Percentiles rank a stretch among this genome's conserved stretches.
phyloP scores from a whole-genome alignment of 2,113 vertebrate species.

The Eclectus roratus region DNA sequence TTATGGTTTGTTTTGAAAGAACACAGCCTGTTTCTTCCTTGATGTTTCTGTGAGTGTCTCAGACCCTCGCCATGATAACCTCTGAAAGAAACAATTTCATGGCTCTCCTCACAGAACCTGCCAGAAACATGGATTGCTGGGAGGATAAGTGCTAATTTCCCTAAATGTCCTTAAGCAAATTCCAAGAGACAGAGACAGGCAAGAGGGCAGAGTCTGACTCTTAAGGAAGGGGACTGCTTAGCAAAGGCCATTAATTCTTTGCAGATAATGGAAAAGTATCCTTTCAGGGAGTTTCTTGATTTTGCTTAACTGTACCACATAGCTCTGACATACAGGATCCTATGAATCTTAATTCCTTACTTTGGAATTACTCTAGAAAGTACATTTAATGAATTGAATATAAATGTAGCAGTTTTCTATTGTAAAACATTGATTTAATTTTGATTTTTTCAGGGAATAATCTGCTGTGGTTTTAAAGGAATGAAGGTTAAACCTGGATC shows the following conservation, averaged over 20 bases:
- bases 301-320: not conserved
- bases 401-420: not conserved
- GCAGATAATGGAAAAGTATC: not conserved
- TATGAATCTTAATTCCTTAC: not conserved
- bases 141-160: not conserved
- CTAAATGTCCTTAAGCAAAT: not conserved
- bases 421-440: not conserved
- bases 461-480: constrained; percentile 67
- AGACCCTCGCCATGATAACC: not conserved
- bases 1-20: not conserved
- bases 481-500: constrained; percentile 81
- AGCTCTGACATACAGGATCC: not conserved
- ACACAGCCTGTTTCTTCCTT: not conserved
- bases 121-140: not conserved
- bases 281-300: not conserved
- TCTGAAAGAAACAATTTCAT: not conserved
- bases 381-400: not conserved
- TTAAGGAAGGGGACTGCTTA: not conserved
- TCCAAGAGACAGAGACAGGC: not conserved
- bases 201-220: not conserved
- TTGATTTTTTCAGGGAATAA: constrained; percentile 71
- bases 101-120: not conserved
- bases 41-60: not conserved
- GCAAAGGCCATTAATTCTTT: not conserved
- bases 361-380: not conserved